These are phyloP conservation scores for Pteropus alecto DNA, from an alignment of 2,113 vertebrate genomes.

Conservation along the genomic window DNA sequence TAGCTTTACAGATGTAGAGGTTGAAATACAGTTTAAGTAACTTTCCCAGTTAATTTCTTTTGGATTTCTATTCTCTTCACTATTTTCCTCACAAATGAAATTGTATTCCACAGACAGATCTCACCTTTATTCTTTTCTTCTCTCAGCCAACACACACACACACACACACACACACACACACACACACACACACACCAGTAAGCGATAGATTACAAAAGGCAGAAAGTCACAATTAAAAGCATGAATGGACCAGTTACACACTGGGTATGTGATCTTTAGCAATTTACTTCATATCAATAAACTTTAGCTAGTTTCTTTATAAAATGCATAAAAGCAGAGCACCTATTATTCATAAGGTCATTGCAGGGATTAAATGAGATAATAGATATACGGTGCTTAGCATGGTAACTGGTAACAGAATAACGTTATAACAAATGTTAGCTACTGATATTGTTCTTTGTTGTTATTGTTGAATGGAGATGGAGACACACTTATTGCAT, in stretches of 20 bases:
- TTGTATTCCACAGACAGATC: not conserved
- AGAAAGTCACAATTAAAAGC: not conserved
- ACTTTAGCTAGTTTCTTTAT: not conserved
- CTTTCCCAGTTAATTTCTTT: not conserved
- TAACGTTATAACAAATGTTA: not conserved
- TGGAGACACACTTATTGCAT: not conserved
- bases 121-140: not conserved
- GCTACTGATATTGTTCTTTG: not conserved
- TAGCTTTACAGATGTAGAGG: not conserved
- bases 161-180: not conserved
- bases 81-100: constrained; percentile 16
- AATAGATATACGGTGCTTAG: not conserved
- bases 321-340: not conserved
- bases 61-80: not conserved
- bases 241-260: not conserved
- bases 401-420: not conserved
- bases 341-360: not conserved
- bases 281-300: not conserved
- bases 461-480: not conserved
- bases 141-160: not conserved
- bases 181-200: not conserved
- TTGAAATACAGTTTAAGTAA: not conserved
- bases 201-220: not conserved
- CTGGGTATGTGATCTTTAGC: not conserved
- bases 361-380: not conserved